These are phyloP conservation scores for Psix sp. DNA, from an alignment of 1,140 invertebrate species.

Conservation along the genomic window DNA sequence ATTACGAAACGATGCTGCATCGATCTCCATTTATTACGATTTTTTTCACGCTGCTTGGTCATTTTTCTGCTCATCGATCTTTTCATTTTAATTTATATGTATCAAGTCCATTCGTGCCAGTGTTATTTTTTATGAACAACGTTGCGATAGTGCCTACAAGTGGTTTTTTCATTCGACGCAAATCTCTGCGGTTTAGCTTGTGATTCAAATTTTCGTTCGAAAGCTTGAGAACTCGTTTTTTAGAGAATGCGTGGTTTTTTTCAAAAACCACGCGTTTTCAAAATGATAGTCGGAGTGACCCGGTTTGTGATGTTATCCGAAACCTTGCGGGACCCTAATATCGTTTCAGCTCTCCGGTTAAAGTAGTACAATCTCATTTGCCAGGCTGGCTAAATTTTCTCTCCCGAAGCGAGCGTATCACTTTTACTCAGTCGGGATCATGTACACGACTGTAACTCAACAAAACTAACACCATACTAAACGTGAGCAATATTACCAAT, in stretches of 20 bases:
- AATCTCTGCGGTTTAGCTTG: too few relatives aligned
- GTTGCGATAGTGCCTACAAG: too few relatives aligned
- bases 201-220: too few relatives aligned
- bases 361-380: constrained; percentile 29
- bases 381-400: constrained; percentile 19
- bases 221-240: too few relatives aligned
- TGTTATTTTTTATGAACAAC: too few relatives aligned
- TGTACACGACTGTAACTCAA: constrained; percentile 27
- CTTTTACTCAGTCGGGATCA: constrained; percentile 35
- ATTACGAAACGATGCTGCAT: constrained; percentile 20
- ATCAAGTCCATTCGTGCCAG: too few relatives aligned
- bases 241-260: too few relatives aligned
- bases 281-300: too few relatives aligned
- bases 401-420: constrained; percentile 31
- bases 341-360: constrained; percentile 11
- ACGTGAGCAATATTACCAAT: constrained; percentile 20
- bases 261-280: too few relatives aligned
- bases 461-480: constrained; percentile 21
- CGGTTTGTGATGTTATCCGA: background rate
- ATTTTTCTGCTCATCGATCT: background rate
- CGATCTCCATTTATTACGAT: constrained; percentile 5
- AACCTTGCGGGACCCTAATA: background rate
- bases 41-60: background rate
- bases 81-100: background rate
- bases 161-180: too few relatives aligned